Evolutionary conservation across 1,140 invertebrate genomes (phyloP), one percentile per base, ranked within the genome.

Genomic region (Caligus rogercresseyi): DNA sequence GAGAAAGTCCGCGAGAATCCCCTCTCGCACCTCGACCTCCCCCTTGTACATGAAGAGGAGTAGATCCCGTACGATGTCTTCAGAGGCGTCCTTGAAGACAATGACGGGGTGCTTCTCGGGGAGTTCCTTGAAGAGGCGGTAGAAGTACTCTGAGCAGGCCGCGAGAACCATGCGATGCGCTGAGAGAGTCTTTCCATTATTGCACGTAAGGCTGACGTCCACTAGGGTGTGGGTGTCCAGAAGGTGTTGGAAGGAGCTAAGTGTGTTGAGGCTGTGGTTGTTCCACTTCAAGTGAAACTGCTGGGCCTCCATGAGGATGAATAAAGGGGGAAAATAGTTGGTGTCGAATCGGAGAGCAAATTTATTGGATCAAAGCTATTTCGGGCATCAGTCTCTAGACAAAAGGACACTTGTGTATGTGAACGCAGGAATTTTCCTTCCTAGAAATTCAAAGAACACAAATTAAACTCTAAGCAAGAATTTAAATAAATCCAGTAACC

Each of bases 31-130:
- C 72, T 89, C 86, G 65, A 90, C 87, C 74, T 89, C 86, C 14
- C 87, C 87, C 73, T 87, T 87, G 76, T 90, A 90, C 87, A 90
- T 90, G 73, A 89, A 90, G 73, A 89, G 86, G 61, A 90, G 78
- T 53, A 90, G 78, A 4, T 87, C 86, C 63, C 85, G 82, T 85
- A 89, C 87, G 72, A 89, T 88, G 69, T 84, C 80, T 51, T 86
- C 84, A 65, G 82, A 82, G 64, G 86, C 89, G 61, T 89, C 86
- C 70, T 89, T 77, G 70, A 89, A 87, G 67, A 89, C 85, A 68
- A 89, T 82, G 69, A 85, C 79, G 68, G 80, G 80, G 66, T 84
- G 83, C 68, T 84, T 83, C 69, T 84, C 83, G 60, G 87, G 87
- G 68, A 87, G 87, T 62, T 83, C 81, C 76, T 90, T 86, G 76